Conservation (phyloP, 2,797 vertebrate genomes). For the Acanthis flammea region DNA sequence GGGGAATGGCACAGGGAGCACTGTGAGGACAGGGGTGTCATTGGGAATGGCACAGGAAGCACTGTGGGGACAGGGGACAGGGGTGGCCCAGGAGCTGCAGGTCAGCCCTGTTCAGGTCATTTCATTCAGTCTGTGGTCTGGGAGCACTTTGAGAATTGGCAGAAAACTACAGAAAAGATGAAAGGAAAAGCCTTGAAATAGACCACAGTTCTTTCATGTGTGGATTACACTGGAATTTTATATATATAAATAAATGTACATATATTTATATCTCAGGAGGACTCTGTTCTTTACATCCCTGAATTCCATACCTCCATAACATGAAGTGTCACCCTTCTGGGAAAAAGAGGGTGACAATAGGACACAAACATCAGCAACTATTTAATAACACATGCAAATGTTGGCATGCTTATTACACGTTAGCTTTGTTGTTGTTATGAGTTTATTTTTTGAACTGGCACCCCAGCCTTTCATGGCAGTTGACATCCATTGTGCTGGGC, state of each 20-base stretch:
- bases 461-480: not conserved
- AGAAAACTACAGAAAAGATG: conserved; percentile 2
- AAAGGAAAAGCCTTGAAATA: conserved; percentile 47
- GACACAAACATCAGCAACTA: not conserved
- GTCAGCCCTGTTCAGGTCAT: not conserved
- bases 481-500: not conserved
- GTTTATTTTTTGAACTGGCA: not conserved
- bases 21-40: not conserved
- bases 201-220: conserved; percentile 27
- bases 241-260: not conserved
- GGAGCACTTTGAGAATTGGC: conserved; percentile 46
- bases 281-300: conserved; percentile 3
- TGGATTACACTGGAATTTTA: conserved; percentile 6
- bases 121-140: not conserved
- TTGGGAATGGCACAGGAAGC: not conserved
- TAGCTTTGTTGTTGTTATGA: not conserved
- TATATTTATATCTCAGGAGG: not conserved
- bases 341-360: not conserved
- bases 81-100: not conserved
- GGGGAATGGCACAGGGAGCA: not conserved
- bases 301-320: not conserved
- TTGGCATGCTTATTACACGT: rapidly evolving
- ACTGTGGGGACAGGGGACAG: not conserved
- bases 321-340: not conserved
- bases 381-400: not conserved